Conservation (phyloP, 2,797 vertebrate genomes). For the Epinephelus awoara region DNA sequence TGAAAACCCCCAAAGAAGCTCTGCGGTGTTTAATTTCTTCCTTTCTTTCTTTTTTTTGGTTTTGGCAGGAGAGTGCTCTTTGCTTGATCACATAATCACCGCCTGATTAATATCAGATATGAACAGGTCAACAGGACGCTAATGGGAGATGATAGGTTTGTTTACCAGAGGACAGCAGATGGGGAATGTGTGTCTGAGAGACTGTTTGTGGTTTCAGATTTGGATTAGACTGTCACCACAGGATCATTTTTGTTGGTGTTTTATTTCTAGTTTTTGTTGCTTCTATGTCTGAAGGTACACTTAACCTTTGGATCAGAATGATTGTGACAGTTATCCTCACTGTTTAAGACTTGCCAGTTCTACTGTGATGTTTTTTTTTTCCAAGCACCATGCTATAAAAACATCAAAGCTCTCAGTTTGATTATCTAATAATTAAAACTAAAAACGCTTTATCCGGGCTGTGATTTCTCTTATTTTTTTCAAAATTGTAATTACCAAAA, state of each 20-base stretch:
- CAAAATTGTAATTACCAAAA: no score
- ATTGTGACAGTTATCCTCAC: slow-evolving; percentile 47
- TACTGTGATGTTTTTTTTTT: not conserved
- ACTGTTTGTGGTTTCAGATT: not conserved
- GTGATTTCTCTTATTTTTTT: not conserved
- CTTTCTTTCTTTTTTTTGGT: not conserved
- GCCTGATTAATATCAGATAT: slow-evolving; percentile 66
- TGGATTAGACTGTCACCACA: slow-evolving; percentile 2
- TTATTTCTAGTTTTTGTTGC: not conserved
- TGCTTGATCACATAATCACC: slow-evolving; percentile 61
- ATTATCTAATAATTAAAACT: not conserved
- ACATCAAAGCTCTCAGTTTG: not conserved
- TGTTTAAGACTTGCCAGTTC: slow-evolving; percentile 5
- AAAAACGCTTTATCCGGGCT: not conserved
- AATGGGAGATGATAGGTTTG: slow-evolving; percentile 70
- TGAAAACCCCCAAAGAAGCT: slow-evolving; percentile 14
- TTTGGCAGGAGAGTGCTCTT: slow-evolving; percentile 31
- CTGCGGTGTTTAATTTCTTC: not conserved
- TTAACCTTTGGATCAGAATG: slow-evolving; percentile 24
- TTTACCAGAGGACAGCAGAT: slow-evolving; percentile 41
- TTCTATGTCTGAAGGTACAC: not conserved
- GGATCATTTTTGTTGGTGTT: slow-evolving; percentile 9
- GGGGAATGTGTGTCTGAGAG: not conserved
- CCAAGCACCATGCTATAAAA: not conserved
- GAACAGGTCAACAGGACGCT: slow-evolving; percentile 71